These are phyloP conservation scores for Chaenodraco wilsoni DNA, from an alignment of 2,797 vertebrate species.

Conservation along the genomic window DNA sequence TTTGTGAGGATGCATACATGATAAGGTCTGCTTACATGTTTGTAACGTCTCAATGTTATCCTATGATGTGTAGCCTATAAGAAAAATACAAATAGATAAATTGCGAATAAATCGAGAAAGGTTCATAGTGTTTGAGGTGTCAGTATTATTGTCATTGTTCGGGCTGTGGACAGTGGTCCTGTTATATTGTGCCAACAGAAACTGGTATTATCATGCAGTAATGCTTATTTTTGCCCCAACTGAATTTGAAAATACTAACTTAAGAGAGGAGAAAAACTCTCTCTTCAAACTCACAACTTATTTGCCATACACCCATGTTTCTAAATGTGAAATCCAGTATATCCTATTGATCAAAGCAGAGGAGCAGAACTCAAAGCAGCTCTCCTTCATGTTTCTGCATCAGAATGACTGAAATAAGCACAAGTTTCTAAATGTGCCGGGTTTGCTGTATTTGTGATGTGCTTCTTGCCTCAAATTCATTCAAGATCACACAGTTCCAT, in stretches of 20 bases:
- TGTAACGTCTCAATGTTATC: no score
- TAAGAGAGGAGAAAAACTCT: neutral
- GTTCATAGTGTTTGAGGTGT: neutral
- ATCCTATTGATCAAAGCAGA: neutral
- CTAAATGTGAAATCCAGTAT: neutral
- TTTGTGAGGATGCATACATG: no score
- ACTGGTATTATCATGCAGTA: neutral
- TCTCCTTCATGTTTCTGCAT: neutral
- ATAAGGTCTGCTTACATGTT: no score
- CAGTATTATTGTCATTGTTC: neutral
- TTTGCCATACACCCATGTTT: neutral
- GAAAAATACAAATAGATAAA: no score
- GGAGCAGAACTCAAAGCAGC: neutral
- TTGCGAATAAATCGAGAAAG: no score
- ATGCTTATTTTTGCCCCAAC: neutral
- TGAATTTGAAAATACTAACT: neutral
- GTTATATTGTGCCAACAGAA: neutral
- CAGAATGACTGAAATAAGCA: conserved; percentile 3
- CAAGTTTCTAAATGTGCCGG: conserved; percentile 20
- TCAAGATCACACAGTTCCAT: conserved; percentile 3
- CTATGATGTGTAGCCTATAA: no score
- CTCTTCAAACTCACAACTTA: no score
- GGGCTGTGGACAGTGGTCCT: neutral
- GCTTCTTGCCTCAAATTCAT: conserved; percentile 15
- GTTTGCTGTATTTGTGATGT: neutral